A percentile compares a stretch with the other conserved stretches of the same genome.
Conservation (phyloP, 2,113 vertebrate species). For the Hippocampus guttulatus region DNA sequence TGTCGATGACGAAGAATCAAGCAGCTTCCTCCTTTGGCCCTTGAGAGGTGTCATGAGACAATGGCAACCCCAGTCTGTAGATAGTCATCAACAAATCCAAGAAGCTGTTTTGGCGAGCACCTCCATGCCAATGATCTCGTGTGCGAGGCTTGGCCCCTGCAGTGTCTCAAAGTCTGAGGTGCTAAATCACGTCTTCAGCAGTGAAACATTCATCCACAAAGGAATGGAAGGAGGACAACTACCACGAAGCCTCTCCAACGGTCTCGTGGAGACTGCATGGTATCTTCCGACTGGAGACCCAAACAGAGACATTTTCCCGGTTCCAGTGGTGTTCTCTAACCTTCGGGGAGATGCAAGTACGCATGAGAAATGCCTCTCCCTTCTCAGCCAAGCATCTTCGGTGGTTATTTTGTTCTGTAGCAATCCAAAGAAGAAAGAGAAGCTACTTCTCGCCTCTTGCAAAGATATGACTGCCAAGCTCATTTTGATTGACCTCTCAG, state of each 20-base stretch:
- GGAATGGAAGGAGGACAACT: constrained; percentile 56
- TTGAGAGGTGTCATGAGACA: constrained; percentile 61
- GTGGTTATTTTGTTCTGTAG: constrained; percentile 73
- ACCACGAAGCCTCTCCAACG: constrained; percentile 69
- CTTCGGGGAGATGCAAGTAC: constrained; percentile 67
- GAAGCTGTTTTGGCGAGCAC: constrained; percentile 57
- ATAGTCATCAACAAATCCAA: constrained; percentile 6
- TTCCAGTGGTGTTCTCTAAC: constrained; percentile 70
- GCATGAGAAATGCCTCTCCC: constrained; percentile 57
- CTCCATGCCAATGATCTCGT: constrained; percentile 74
- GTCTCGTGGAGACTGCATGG: constrained; percentile 77
- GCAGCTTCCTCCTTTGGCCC: constrained; percentile 70
- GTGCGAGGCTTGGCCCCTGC: constrained; percentile 68
- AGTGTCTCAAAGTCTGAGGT: constrained; percentile 77
- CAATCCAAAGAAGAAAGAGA: constrained; percentile 62
- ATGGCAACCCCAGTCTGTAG: constrained; percentile 37
- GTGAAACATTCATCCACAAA: constrained; percentile 69
- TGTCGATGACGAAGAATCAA: constrained; percentile 52
- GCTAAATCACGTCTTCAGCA: constrained; percentile 66
- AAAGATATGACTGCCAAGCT: constrained; percentile 45
- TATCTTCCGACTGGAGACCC: constrained; percentile 63
- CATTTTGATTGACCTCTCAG: constrained; percentile 60
- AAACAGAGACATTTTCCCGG: constrained; percentile 43
- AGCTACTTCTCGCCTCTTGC: constrained; percentile 60
- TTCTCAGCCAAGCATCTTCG: constrained; percentile 73